Base-by-base conservation (phyloP, 2,113 vertebrate species). In the Tringa solitaria region DNA sequence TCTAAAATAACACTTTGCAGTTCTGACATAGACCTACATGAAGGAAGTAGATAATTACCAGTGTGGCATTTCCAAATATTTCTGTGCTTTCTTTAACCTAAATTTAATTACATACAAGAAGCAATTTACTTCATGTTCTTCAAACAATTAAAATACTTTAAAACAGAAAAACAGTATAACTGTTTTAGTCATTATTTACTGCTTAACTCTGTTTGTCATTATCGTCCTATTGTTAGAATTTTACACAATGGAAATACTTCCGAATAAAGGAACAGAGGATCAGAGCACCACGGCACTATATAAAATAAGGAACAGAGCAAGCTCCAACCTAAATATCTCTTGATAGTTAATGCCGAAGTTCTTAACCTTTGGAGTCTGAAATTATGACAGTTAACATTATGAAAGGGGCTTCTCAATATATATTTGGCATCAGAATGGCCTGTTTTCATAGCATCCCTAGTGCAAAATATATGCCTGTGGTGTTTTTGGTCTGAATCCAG, bases 401-500 rank as follows among this genome's bases (percentile, higher is more conserved):
- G 17, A 51, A 24, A 26, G 3, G 28, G 27, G 1, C 5, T 86
- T 92, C 87, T 82, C 89, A 93, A 77, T 96, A 88, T 76, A 39
- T 54, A 78, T 86, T 95, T 95, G 72, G 56, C 75, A 90, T 59
- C 33, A 68, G 54, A 90, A 57, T 3, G 3, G 14, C 37, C 33
- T 80, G 33, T 88, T 95, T 96, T 96, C 65, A 61, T 74, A 91
- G 70, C 27, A 64, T 91, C 78, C 45, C 78, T 87, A 32, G 86
- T 83, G 95, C 64, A 96, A 96, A 95, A 92, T 97, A 75, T 87
- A 94, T 90, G 90, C 78, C 86, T 95, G 54, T 82, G 67, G 73
- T 97, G 80, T 16, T 95, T 96, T 96, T 97, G 96, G 92, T 90
- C 67, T 3, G 12, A 85, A 74, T 84, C 76, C 96, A 97, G 83